Base-by-base conservation (phyloP, 1,140 invertebrate genomes). In the Heliothis virescens region DNA sequence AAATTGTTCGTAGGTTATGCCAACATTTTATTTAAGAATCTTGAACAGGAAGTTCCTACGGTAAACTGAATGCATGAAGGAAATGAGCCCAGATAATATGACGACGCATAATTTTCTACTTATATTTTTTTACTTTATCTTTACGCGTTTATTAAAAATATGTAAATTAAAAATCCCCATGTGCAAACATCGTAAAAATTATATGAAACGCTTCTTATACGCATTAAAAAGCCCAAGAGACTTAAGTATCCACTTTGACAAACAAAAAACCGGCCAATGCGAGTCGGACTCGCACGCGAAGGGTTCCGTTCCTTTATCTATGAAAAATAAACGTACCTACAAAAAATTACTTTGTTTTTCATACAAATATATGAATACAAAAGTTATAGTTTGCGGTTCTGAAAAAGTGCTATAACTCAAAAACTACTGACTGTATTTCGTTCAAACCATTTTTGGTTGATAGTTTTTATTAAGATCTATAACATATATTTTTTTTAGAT, bases 221-320 rank as follows among this genome's bases (percentile, higher is more conserved):
- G 10, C 47, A 76, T 60, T 60, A 55, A 55, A 78, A 78, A 47
- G 16, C 13, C 18, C 47, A 62, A 41, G 2, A 47, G 34, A 60
- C 77, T 16, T 60, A 72, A 79, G 76, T 71, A 72, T 34, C 15
- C 55, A 69, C 52, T 76, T 55, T 15, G 21, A 52, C 63, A 47
- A 60, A 72, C 53, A 55, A 79, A 79, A 69, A 65, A 53, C 2
- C 21, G n/a, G n/a, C n/a, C n/a, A n/a, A n/a, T n/a, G n/a, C n/a
- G n/a, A n/a, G n/a, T n/a, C n/a, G n/a, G n/a, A n/a, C n/a, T n/a
- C n/a, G n/a, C n/a, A n/a, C n/a, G n/a, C n/a, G n/a, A n/a, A n/a
- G n/a, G n/a, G n/a, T n/a, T n/a, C n/a, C n/a, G n/a, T n/a, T n/a
- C n/a, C n/a, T n/a, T n/a, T n/a, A n/a, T n/a, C n/a, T n/a, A n/a